Conservation (phyloP, 2,888 invertebrate species). For the Tinea semifulvella region DNA sequence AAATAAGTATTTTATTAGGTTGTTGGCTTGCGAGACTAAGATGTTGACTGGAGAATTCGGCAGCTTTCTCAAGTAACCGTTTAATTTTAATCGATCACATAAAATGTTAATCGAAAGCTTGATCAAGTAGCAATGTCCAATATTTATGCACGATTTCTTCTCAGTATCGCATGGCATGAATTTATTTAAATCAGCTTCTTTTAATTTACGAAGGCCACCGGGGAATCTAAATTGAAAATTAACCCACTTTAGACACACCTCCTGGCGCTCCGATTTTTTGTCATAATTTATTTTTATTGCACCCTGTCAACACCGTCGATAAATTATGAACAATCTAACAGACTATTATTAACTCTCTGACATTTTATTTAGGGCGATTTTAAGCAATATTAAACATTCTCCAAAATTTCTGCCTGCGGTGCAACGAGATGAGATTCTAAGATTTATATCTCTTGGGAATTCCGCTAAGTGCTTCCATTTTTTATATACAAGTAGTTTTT, state of each 20-base stretch:
- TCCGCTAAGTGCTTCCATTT: neutral
- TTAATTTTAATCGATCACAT: slow-evolving; percentile 41
- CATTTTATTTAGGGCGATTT: slow-evolving; percentile 54
- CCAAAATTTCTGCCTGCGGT: slow-evolving; percentile 49
- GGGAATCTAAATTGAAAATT: slow-evolving; percentile 60
- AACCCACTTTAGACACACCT: slow-evolving; percentile 57
- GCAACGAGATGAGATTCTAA: slow-evolving; percentile 43
- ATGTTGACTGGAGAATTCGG: slow-evolving; percentile 26
- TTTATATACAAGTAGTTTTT: too few species aligned
- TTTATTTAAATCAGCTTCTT: slow-evolving; percentile 40
- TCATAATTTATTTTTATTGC: slow-evolving; percentile 33
- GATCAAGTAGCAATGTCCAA: slow-evolving; percentile 39
- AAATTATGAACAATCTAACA: slow-evolving; percentile 56
- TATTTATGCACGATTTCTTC: slow-evolving; percentile 39
- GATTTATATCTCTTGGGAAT: slow-evolving; percentile 38
- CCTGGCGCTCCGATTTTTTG: slow-evolving; percentile 44
- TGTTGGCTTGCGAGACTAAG: slow-evolving; percentile 23
- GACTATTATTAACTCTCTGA: slow-evolving; percentile 59
- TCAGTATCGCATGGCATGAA: slow-evolving; percentile 34
- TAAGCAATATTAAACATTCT: slow-evolving; percentile 54
- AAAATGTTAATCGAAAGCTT: slow-evolving; percentile 35
- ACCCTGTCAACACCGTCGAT: slow-evolving; percentile 58
- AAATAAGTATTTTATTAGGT: slow-evolving; percentile 3
- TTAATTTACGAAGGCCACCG: slow-evolving; percentile 57
- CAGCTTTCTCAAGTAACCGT: slow-evolving; percentile 37